These are phyloP conservation scores for Tarsius wallacei DNA, from an alignment of 2,797 vertebrate species.

Conservation along the genomic window DNA sequence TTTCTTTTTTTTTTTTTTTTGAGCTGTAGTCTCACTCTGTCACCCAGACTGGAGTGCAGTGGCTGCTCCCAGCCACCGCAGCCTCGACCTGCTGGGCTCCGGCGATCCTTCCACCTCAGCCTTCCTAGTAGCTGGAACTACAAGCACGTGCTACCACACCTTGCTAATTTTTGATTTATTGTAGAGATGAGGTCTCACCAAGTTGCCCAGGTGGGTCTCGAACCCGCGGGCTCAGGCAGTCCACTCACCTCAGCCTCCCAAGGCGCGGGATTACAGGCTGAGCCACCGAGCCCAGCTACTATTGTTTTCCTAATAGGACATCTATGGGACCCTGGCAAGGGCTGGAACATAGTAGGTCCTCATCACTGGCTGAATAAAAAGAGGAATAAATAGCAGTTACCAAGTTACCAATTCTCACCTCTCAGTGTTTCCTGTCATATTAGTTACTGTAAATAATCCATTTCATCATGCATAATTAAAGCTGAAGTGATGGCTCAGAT, in stretches of 20 bases:
- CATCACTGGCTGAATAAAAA: background rate
- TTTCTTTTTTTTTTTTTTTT: background rate
- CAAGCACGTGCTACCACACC: background rate
- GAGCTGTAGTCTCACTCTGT: background rate
- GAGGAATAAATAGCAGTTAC: constrained; percentile 57
- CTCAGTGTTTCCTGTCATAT: constrained; percentile 78
- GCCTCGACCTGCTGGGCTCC: background rate
- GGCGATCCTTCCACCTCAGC: background rate
- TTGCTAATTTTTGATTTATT: background rate
- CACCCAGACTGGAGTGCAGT: background rate
- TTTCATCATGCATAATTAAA: constrained; percentile 74
- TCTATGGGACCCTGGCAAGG: background rate
- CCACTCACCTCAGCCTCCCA: background rate
- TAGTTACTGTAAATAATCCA: constrained; percentile 79
- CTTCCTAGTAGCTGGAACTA: background rate
- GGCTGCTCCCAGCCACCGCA: background rate
- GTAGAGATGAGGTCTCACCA: background rate
- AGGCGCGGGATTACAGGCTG: background rate
- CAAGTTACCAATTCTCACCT: constrained; percentile 77
- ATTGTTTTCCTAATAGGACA: background rate
- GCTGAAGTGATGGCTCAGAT: constrained; percentile 80
- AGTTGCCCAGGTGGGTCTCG: background rate
- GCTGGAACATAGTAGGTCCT: constrained; percentile 3
- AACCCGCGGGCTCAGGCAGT: background rate
- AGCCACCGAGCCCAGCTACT: background rate